Base-by-base conservation (phyloP, 2,797 vertebrate genomes). In the Crossoptilon crossoptilon region DNA sequence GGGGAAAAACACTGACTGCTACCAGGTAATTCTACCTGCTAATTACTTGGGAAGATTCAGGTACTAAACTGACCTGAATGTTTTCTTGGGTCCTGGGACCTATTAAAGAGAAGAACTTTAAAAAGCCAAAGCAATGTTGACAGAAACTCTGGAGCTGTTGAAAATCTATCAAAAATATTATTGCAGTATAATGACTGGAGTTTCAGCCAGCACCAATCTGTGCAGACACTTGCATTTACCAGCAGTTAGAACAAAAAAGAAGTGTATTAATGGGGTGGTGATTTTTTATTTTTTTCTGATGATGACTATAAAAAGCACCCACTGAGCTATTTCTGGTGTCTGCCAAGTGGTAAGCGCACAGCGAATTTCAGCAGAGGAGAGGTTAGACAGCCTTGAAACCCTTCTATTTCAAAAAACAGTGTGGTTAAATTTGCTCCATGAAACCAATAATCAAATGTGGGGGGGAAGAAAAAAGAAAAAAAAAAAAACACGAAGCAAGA, bases 81-180 rank as follows among this genome's bases (percentile, higher is more conserved):
- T 94, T 97, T 97, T 93, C 75, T 64, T 11, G 41, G 95, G 93
- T 97, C 94, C 92, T 96, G 97, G 87, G 95, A 95, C 95, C 96
- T 92, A 92, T 95, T 96, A 97, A 93, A 91, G 74, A 56, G 48
- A 59, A 49, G 67, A 51, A 85, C 87, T 96, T 97, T 81, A 73
- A 96, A 97, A 94, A 97, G 76, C 27, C 90, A 87, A 33, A 83
- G 71, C 44, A 55, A 97, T 94, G 90, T 75, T 97, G 96, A 97
- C 96, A 94, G 88, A 78, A 96, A 95, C 84, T 96, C 86, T 56
- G 74, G 75, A 96, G 69, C 82, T 96, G 96, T 21, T 97, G 96
- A 97, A 97, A 97, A 96, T 92, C 94, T 89, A 97, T 97, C 92
- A 96, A 95, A 97, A 96, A 94, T 94, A 94, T 95, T 96, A 94